phyloP scores from a whole-genome alignment of 2,113 vertebrate species.

The Daboia siamensis region DNA sequence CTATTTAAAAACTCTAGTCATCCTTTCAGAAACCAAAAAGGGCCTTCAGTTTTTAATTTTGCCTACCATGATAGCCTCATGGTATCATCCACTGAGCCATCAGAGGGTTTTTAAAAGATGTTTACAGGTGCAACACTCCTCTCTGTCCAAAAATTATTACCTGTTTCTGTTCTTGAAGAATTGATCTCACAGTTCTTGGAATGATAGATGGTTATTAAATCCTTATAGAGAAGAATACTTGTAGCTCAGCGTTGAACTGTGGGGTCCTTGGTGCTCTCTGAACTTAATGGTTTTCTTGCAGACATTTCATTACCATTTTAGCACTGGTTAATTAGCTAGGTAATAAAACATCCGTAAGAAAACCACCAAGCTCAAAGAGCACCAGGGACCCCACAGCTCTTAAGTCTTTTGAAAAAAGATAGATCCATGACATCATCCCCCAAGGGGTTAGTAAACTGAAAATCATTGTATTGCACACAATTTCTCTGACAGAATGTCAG shows the following conservation, averaged over 20 bases:
- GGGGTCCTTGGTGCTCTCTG: background rate
- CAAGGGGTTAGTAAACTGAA: background rate
- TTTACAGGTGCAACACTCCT: background rate
- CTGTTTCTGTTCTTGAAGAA: background rate
- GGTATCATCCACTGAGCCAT: background rate
- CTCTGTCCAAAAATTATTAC: background rate
- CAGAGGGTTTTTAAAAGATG: background rate
- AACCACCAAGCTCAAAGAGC: background rate
- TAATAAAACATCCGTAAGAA: background rate
- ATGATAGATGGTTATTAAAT: background rate
- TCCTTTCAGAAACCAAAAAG: background rate
- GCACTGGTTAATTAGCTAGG: background rate
- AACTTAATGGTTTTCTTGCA: background rate
- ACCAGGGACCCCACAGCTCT: background rate
- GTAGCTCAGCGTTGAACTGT: background rate
- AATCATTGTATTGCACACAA: background rate
- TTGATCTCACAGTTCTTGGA: background rate
- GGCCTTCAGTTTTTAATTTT: background rate
- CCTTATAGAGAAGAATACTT: background rate
- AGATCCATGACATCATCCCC: background rate
- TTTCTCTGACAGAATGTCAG: rapidly evolving
- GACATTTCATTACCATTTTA: background rate
- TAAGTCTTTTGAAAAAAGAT: background rate
- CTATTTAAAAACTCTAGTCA: background rate
- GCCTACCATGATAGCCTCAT: background rate